Conservation (phyloP, 2,113 vertebrate species). For the Casuarius casuarius region DNA sequence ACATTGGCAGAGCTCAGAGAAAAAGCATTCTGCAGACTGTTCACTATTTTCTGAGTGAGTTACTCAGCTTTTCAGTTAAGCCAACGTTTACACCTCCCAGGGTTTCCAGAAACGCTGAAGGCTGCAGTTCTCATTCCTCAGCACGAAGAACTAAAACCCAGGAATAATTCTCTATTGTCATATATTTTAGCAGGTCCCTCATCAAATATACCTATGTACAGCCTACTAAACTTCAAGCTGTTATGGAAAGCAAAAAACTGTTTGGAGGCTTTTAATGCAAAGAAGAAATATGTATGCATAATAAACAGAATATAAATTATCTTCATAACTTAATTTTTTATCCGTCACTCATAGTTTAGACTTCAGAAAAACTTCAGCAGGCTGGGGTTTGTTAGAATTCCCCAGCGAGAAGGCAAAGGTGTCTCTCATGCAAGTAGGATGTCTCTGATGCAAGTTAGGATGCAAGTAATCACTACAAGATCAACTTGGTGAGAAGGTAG, state of each 20-base stretch:
- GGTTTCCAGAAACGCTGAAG: slow-evolving; percentile 60
- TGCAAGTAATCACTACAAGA: not conserved
- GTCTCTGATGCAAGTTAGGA: not conserved
- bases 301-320: not conserved
- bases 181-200: not conserved
- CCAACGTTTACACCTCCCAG: slow-evolving; percentile 29
- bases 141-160: not conserved
- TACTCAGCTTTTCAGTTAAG: slow-evolving; percentile 63
- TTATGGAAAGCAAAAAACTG: not conserved
- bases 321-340: not conserved
- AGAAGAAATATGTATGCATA: not conserved
- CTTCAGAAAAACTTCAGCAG: not conserved
- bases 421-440: not conserved
- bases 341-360: not conserved
- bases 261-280: not conserved
- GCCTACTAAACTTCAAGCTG: not conserved
- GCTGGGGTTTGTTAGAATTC: not conserved
- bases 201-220: not conserved
- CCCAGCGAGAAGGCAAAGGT: not conserved
- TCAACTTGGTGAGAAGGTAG: not conserved
- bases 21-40: not conserved
- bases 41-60: slow-evolving; percentile 56
- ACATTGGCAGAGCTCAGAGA: slow-evolving; percentile 44
- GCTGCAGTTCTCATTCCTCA: slow-evolving; percentile 28
- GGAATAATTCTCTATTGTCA: not conserved